Evolutionary conservation across 2,888 invertebrate species (phyloP).

Genomic region (Sesamia inferens): DNA sequence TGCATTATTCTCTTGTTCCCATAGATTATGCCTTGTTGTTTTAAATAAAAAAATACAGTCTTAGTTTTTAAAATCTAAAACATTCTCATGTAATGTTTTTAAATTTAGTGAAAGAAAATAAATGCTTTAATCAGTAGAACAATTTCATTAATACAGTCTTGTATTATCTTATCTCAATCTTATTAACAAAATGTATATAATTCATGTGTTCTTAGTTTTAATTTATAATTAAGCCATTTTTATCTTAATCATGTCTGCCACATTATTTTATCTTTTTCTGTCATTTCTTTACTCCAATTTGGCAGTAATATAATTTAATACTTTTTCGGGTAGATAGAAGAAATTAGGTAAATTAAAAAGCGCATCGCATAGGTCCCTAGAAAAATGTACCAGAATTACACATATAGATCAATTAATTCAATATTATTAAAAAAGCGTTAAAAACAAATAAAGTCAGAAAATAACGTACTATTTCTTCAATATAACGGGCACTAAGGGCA

Average conservation of each 20-base stretch:
- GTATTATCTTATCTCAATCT: too few relatives aligned
- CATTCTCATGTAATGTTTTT: too few relatives aligned
- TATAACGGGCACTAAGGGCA: too few relatives aligned
- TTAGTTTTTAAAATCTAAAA: background rate
- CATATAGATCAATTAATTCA: too few relatives aligned
- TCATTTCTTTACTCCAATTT: background rate
- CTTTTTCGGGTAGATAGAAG: background rate
- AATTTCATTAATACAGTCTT: background rate
- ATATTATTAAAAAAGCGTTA: background rate
- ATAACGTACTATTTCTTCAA: background rate
- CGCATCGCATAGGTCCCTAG: background rate
- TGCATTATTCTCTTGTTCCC: background rate
- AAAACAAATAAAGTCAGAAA: background rate
- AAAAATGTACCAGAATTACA: background rate
- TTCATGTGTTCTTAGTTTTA: too few relatives aligned
- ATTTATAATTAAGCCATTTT: too few relatives aligned
- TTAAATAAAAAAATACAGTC: background rate
- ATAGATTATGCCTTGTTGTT: too few relatives aligned
- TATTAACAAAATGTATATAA: too few relatives aligned
- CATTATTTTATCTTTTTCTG: background rate
- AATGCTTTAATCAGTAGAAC: background rate
- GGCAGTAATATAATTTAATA: background rate
- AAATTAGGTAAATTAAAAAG: background rate
- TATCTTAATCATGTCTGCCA: background rate
- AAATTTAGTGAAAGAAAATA: background rate